Base-by-base conservation (phyloP, 2,113 vertebrate species). In the Nannobrachium achirus region DNA sequence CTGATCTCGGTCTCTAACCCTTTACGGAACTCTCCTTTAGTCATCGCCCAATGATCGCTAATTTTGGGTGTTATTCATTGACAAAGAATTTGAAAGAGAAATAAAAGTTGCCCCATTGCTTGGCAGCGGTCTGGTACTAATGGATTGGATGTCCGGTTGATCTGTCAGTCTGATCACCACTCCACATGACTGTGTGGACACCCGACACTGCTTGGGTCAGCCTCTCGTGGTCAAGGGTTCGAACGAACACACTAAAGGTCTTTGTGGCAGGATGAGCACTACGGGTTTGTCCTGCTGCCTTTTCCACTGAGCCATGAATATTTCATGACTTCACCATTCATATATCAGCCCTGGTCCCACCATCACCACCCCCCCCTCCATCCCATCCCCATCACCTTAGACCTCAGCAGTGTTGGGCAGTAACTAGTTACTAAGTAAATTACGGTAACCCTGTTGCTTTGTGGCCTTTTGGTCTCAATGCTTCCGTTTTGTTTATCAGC, bases 281-380 rank as follows among this genome's bases (percentile, higher is more conserved):
- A 64, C 41, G 39, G 7, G n/a, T 51, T 57, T 75, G 74, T 88
- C 90, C 85, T 86, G 75, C 82, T 88, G 88, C 81, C 80, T 88
- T 91, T 33, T 91, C 88, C 85, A 4, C 69, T 70, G 74, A 66
- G 63, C 41, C 13, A 7, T 94, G 33, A 92, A 91, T 92, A 85
- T 84, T 93, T 92, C 71, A 93, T 82, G 41, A 62, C 64, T 3
- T 48, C 41, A n/a, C 41, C n/a, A 49, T 65, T 69, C 52, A 62
- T 18, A 58, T 18, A 19, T 11, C n/a, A 2, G n/a, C 53, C 53
- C 49, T 41, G n/a, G 45, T 72, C 63, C 14, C 39, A 20, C 15
- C n/a, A 55, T 42, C 6, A 14, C 59, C 18, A 1, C 15, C 18
- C 18, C 16, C 15, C 8, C 16, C 20, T 1, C 4, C 50, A 6